These are phyloP conservation scores for Pteruthius melanotis DNA, from an alignment of 2,113 vertebrate species.

Conservation along the genomic window DNA sequence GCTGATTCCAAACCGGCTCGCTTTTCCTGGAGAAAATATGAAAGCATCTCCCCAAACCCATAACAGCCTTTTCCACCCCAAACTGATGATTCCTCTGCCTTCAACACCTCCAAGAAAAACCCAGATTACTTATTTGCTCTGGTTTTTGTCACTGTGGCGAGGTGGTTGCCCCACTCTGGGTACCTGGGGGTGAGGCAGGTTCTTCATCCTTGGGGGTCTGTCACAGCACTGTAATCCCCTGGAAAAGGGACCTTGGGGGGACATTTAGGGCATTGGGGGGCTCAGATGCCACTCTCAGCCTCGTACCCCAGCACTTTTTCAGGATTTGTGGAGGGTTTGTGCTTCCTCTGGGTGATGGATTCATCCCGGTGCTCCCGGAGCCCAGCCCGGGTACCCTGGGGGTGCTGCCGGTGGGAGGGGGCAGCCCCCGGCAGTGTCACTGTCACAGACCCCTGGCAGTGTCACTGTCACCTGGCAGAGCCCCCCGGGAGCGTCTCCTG, in stretches of 20 bases:
- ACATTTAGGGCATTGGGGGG: not conserved
- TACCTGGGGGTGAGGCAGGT: not conserved
- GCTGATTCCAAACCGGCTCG: not conserved
- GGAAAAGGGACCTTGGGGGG: not conserved
- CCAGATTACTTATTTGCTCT: not conserved
- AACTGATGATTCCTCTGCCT: not conserved
- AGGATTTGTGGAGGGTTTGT: not conserved
- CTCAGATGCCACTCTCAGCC: fast-evolving
- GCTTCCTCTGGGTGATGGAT: not conserved
- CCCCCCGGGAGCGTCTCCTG: not conserved
- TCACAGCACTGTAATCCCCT: not conserved
- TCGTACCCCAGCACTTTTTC: not conserved
- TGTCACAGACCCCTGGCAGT: no score
- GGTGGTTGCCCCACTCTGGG: fast-evolving
- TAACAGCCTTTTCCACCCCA: not conserved
- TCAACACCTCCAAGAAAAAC: not conserved
- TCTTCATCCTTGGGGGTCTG: not conserved
- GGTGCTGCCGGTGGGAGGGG: not conserved
- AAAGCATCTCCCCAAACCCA: not conserved
- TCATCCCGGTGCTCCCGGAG: not conserved
- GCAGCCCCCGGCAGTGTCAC: fast-evolving
- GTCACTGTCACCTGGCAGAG: not conserved
- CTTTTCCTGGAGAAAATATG: not conserved
- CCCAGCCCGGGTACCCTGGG: fast-evolving
- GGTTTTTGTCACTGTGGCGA: fast-evolving